A percentile compares a stretch with the other conserved stretches of the same genome.
Conservation (phyloP, 1,140 invertebrate genomes). For the Trichomalopsis sarcophagae region DNA sequence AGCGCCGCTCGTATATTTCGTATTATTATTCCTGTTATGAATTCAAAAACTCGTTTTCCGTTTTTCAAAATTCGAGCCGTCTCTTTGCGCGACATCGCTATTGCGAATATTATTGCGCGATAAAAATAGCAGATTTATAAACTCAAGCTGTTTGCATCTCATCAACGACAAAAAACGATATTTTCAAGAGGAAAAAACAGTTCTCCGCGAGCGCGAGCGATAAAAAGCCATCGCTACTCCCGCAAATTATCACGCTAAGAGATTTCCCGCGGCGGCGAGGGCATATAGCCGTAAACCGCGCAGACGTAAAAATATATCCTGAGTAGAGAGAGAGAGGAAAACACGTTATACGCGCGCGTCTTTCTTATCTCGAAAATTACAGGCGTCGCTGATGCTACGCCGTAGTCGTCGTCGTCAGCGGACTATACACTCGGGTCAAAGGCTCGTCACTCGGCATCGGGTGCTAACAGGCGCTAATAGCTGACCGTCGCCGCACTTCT, state of each 20-base stretch:
- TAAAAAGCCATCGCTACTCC: background rate
- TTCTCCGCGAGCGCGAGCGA: background rate
- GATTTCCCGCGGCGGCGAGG: background rate
- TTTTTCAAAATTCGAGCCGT: background rate
- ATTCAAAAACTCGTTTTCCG: background rate
- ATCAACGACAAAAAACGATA: too few relatives aligned
- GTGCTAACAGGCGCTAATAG: background rate
- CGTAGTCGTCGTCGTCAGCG: too few relatives aligned
- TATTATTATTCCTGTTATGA: background rate
- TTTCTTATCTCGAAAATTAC: background rate
- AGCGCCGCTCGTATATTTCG: background rate
- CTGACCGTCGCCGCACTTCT: too few relatives aligned
- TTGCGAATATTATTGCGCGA: background rate
- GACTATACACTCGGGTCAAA: background rate
- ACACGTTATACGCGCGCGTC: background rate
- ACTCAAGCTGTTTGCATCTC: background rate
- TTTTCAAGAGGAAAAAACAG: background rate
- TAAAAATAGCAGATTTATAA: background rate
- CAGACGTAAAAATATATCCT: background rate
- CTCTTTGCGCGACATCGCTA: too few relatives aligned
- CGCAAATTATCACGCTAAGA: background rate
- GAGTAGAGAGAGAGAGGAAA: background rate
- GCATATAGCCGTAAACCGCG: background rate
- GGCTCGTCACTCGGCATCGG: background rate
- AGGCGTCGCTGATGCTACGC: background rate